Conservation (phyloP, 1,140 invertebrate genomes). For the Gryon sp. region DNA sequence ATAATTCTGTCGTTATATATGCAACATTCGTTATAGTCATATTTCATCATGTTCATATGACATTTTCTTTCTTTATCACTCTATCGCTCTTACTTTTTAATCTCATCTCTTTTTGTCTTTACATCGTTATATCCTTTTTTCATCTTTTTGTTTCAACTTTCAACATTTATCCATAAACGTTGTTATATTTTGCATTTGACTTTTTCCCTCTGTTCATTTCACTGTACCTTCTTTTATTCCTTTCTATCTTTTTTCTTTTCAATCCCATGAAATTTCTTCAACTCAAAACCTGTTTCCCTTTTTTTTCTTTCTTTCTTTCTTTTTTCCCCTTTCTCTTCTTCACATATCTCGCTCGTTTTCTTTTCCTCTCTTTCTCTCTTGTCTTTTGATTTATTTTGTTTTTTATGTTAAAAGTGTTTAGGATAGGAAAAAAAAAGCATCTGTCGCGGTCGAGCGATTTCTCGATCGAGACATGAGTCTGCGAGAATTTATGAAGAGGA, state of each 20-base stretch:
- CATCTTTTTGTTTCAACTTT: not conserved
- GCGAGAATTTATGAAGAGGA: conserved; percentile 59
- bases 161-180: conserved; percentile 3
- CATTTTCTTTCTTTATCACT: conserved; percentile 61
- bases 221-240: not conserved
- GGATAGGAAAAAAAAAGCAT: conserved; percentile 63
- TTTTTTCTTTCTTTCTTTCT: conserved; percentile 35
- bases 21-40: conserved; percentile 67
- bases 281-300: conserved; percentile 32
- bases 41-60: conserved; percentile 67
- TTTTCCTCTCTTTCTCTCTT: conserved; percentile 59
- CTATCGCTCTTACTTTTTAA: conserved; percentile 6
- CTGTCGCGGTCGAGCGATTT: conserved; percentile 74
- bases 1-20: conserved; percentile 68
- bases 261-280: conserved; percentile 9
- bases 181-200: conserved; percentile 42
- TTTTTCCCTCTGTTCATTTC: not conserved
- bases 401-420: conserved; percentile 73
- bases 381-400: conserved; percentile 49
- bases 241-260: not conserved
- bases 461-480: conserved; percentile 68
- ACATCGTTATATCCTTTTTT: conserved; percentile 18
- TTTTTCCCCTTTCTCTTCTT: conserved; percentile 55
- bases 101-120: conserved; percentile 11
- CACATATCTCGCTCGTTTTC: conserved; percentile 39